Evolutionary conservation across 2,888 invertebrate genomes (phyloP), one percentile per base, ranked within the genome.

Genomic region (Xylota sylvarum): DNA sequence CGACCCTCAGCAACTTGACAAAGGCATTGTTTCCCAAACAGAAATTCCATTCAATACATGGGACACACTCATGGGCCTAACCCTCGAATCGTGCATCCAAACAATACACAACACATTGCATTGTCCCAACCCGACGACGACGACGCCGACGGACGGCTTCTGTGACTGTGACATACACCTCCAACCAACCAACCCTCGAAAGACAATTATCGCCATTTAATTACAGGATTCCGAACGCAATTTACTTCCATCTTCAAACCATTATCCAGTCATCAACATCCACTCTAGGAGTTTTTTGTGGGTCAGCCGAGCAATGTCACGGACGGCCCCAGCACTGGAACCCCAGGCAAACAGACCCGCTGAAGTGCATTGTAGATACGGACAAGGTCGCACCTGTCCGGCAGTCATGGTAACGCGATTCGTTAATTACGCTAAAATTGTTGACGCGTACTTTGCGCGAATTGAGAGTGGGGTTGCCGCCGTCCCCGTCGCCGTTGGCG

Each of bases 261-360:
- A 69, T 69, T 76, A 56, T 48, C 46, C 19, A 12, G 35, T 19
- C 67, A 14, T 14, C 27, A 30, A 23, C 46, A 58, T 55, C 19
- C 30, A 40, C 37, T 65, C 10, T 12, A 7, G 72, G 9, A 43
- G 30, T 46, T 64, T 78, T 72, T 83, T 83, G 64, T 80, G 80
- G 84, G 84, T 84, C 84, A 84, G 40, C 23, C 56, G 62, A 69
- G 67, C 84, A 84, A 74, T 84, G 84, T 79, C 84, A 84, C 7
- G 79, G 67, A 37, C 62, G 23, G 17, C 30, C 14, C 55, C 58
- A 56, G 50, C 14, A 48, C 37, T n/a, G n/a, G n/a, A n/a, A n/a
- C n/a, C n/a, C n/a, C 12, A 27, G 17, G 14, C 65, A 12, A 12
- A 60, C 19, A 60, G 17, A 35, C 60, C 19, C 17, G 48, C 35